Evolutionary conservation across 2,113 vertebrate species (phyloP).

Genomic region (Nanorana parkeri): DNA sequence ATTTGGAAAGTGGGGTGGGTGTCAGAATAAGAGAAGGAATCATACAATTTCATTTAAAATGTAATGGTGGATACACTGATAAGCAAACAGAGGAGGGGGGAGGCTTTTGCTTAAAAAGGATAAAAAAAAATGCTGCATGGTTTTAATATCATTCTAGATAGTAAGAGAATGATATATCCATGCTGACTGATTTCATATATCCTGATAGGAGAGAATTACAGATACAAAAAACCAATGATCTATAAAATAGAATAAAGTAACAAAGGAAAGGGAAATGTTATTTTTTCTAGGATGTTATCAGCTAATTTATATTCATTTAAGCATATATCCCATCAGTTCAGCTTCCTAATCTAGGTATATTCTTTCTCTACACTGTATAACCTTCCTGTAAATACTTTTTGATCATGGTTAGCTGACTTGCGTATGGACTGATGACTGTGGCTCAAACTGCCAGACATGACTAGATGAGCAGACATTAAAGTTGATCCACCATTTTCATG

Average conservation of each 20-base stretch:
- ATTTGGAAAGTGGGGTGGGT: conserved; percentile 82
- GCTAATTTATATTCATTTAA: conserved; percentile 90
- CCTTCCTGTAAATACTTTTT: conserved; percentile 61
- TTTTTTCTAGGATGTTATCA: conserved; percentile 84
- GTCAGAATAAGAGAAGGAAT: conserved; percentile 63
- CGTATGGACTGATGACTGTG: conserved; percentile 21
- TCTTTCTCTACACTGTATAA: conserved; percentile 75
- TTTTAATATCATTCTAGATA: conserved; percentile 92
- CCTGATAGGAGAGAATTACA: conserved; percentile 85
- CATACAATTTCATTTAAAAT: conserved; percentile 96
- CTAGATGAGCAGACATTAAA: conserved; percentile 25
- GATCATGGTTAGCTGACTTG: conserved; percentile 45
- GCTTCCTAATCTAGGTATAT: conserved; percentile 79
- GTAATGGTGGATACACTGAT: conserved; percentile 96
- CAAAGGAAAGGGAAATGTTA: conserved; percentile 84
- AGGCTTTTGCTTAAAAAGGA: conserved; percentile 84
- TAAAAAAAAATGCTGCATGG: conserved; percentile 78
- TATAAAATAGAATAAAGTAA: conserved; percentile 87
- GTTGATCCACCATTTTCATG: background rate
- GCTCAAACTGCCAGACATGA: conserved; percentile 10
- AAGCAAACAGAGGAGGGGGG: conserved; percentile 82
- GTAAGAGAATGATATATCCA: conserved; percentile 90
- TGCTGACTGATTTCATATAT: conserved; percentile 88
- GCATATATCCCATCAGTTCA: conserved; percentile 85
- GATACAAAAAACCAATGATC: conserved; percentile 85